These are phyloP conservation scores for Panzeria rudis DNA, from an alignment of 2,888 invertebrate genomes.

Conservation along the genomic window DNA sequence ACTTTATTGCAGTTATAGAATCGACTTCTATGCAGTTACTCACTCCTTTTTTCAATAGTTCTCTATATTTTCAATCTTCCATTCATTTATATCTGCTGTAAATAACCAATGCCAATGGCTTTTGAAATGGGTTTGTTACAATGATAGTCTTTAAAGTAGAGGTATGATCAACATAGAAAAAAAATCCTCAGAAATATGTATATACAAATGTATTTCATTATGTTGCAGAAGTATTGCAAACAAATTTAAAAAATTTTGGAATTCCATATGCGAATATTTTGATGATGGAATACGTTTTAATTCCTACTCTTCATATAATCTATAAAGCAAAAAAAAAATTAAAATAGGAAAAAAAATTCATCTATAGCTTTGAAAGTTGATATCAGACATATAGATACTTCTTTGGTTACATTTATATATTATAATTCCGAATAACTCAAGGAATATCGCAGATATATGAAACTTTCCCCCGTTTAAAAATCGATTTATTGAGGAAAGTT, in stretches of 20 bases:
- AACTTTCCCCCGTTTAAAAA: too few species aligned
- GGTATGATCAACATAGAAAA: conserved; percentile 14
- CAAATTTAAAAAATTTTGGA: too few species aligned
- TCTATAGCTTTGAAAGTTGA: too few species aligned
- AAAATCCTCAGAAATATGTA: background rate
- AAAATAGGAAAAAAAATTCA: too few species aligned
- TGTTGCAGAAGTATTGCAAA: background rate
- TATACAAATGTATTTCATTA: background rate
- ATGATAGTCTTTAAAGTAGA: conserved; percentile 11
- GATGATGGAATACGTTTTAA: background rate
- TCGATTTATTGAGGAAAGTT: too few species aligned
- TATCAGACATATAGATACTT: too few species aligned
- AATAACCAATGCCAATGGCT: conserved; percentile 53
- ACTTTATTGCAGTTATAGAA: conserved; percentile 63
- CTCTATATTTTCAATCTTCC: background rate
- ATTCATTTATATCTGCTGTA: conserved; percentile 54
- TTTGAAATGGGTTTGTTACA: conserved; percentile 41
- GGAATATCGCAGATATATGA: too few species aligned
- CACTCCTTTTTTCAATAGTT: background rate
- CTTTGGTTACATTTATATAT: too few species aligned
- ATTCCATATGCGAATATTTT: background rate
- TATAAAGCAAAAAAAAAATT: background rate
- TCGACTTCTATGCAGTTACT: conserved; percentile 32
- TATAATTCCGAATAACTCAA: too few species aligned
- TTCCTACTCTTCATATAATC: background rate